phyloP scores from a whole-genome alignment of 2,113 vertebrate species.

The Turnix velox region DNA sequence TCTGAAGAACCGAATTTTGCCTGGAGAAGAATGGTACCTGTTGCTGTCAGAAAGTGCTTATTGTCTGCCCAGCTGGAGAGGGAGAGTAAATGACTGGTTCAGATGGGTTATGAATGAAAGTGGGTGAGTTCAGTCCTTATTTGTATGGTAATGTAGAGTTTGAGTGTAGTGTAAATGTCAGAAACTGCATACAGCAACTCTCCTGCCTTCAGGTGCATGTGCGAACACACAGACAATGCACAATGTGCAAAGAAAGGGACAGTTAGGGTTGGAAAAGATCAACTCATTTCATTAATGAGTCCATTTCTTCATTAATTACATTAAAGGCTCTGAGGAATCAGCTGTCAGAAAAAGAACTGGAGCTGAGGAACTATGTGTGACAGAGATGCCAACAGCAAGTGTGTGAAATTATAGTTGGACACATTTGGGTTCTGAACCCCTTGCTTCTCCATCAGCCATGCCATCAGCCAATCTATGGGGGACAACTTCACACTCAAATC shows the following conservation, averaged over 20 bases:
- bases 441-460: neutral
- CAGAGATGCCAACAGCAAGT: neutral
- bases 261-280: neutral
- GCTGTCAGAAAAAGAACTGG: neutral
- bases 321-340: neutral
- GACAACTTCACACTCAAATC: neutral
- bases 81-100: neutral
- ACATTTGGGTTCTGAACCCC: neutral
- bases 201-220: neutral
- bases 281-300: neutral
- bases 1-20: neutral
- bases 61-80: neutral
- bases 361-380: neutral
- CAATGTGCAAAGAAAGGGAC: neutral
- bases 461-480: neutral
- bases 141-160: neutral
- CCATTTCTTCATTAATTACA: neutral
- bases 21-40: neutral
- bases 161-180: neutral
- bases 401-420: neutral
- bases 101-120: neutral
- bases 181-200: neutral
- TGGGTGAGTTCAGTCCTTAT: neutral
- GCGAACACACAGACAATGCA: fast-evolving
- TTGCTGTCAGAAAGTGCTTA: neutral